Base-by-base conservation (phyloP, 2,113 vertebrate species). In the Myiozetetes cayanensis region DNA sequence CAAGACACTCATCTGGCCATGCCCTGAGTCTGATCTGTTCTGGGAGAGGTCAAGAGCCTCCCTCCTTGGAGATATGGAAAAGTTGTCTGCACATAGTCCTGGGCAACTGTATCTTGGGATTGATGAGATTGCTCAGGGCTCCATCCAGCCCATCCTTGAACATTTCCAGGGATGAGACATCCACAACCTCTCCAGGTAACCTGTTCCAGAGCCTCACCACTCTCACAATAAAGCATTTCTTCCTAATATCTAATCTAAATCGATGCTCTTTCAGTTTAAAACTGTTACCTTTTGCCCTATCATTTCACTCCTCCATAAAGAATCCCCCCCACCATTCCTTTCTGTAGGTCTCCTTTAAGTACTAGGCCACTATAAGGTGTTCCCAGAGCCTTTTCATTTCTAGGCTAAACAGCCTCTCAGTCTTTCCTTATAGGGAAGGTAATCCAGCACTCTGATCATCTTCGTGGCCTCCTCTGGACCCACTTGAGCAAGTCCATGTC, bases 401-500 rank as follows among this genome's bases (percentile, higher is more conserved):
- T 6, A 58, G 31, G 31, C 15, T 90, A 9, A 87, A 55, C 11
- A 79, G 33, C 9, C 14, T 73, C 37, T 63, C 43, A 82, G 31
- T 18, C 24, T 68, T 13, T 47, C 22, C 22, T 92, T 49, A 37
- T 0, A 53, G 9, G 11, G 2, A 4, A 82, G 6, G 5, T 78
- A 22, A 6, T 78, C n/a, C 55, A 68, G n/a, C 4, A 16, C 33
- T 53, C 35, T 16, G 21, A 44, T 19, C 39, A 35, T 12, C 41
- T 46, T 14, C 0, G 0, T 14, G 17, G 12, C 22, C n/a, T 24
- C 23, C 47, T 72, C 47, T 50, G 33, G 33, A 55, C 28, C 7
- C 21, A 4, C 19, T 18, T 10, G 8, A 72, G 33, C 12, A 31
- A 4, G 2, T 7, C 9, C 11, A 44, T 6, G 6, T 24, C 47